phyloP scores from a whole-genome alignment of 1,140 invertebrate species.

The Archivesica marissinica region DNA sequence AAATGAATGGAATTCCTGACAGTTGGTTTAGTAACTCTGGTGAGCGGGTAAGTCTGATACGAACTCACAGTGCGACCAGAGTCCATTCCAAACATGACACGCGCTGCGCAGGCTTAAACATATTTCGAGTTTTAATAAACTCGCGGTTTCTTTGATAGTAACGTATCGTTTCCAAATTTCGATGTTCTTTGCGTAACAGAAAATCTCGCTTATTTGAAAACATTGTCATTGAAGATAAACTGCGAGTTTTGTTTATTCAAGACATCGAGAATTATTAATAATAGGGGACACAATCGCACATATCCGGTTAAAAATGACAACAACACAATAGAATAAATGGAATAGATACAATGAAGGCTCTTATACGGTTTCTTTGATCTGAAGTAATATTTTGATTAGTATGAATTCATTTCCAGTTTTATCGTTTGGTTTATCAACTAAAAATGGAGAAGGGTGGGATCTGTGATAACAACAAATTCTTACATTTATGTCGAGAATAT shows the following conservation, averaged over 20 bases:
- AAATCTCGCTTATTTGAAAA: conserved; percentile 38
- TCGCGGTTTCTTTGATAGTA: conserved; percentile 29
- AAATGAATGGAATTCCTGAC: conserved; percentile 50
- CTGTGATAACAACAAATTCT: conserved; percentile 21
- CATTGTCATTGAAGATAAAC: conserved; percentile 54
- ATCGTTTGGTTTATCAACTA: conserved; percentile 39
- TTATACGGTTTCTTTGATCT: conserved; percentile 56
- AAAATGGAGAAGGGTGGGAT: conserved; percentile 34
- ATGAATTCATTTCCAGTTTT: conserved; percentile 36
- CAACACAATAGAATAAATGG: conserved; percentile 1
- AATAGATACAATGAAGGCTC: neutral
- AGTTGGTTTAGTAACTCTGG: neutral
- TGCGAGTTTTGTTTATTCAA: conserved; percentile 35
- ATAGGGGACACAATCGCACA: conserved; percentile 20
- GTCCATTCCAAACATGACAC: conserved; percentile 26
- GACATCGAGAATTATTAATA: conserved; percentile 23
- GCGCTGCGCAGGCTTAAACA: neutral
- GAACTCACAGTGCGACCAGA: neutral
- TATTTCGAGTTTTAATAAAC: conserved; percentile 15
- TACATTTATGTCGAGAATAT: neutral
- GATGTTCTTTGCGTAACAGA: conserved; percentile 6
- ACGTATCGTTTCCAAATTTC: conserved; percentile 5
- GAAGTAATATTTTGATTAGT: conserved; percentile 1
- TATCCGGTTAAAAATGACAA: conserved; percentile 32
- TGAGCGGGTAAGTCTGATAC: neutral